Base-by-base conservation (phyloP, 2,113 vertebrate genomes). In the Mugil cephalus region DNA sequence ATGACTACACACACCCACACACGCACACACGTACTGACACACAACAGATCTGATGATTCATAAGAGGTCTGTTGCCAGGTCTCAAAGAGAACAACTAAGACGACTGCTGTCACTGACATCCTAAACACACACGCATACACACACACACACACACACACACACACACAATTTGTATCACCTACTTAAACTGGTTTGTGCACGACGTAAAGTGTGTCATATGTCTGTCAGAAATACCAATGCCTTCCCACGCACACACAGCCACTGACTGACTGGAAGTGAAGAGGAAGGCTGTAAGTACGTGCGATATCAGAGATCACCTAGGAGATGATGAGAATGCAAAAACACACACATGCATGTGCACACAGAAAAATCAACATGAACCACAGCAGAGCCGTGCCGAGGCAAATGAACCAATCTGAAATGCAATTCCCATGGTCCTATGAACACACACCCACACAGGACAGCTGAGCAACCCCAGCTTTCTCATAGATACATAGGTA, bases 341-440 rank as follows among this genome's bases (percentile, higher is more conserved):
- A 47, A 58, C 43, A 50, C 60, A 38, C 73, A 46, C 63, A 38
- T 47, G 45, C 66, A 45, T 51, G 55, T 24, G 48, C 39, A 77
- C 42, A 67, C 71, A 73, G 6, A 69, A 15, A 79, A 42, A 86
- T 71, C n/a, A 62, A 77, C 60, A 18, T 34, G 46, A 79, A 72
- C 47, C 81, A 70, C 77, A 79, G 83, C 83, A 70, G 60, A 81
- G 82, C 69, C 11, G 13, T 56, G 70, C 74, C 62, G 63, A 53
- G 38, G 79, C 83, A 85, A 88, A 90, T 91, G 69, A 87, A 86
- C 69, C 75, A 43, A 68, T 88, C 80, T 86, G 85, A 89, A 89
- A 88, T 90, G 84, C 82, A 90, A 86, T 89, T 83, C 88, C 84
- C 55, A 8, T 70, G 76, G 74, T 64, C 65, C 63, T 70, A 83